These are phyloP conservation scores for Drosophila buzzatii DNA, from an alignment of 2,888 invertebrate genomes.

Conservation along the genomic window DNA sequence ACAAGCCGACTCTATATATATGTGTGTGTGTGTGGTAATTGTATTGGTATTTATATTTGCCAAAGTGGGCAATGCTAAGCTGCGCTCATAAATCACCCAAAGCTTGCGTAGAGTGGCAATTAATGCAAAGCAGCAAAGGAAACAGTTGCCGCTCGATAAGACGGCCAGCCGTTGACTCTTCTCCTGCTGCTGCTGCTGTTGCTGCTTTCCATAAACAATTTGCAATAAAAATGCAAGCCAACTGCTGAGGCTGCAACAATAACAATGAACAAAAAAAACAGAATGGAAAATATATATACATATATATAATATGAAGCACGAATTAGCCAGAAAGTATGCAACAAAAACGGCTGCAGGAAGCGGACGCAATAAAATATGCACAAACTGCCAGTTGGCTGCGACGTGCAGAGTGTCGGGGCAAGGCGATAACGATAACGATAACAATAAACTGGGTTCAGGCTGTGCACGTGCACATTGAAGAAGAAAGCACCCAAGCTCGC, in stretches of 20 bases:
- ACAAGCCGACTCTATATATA: conserved; percentile 2
- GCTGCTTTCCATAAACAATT: conserved; percentile 31
- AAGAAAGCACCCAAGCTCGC: not conserved
- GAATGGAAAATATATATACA: conserved; percentile 22
- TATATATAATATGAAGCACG: conserved; percentile 58
- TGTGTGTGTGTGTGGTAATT: conserved; percentile 41
- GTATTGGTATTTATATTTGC: conserved; percentile 62
- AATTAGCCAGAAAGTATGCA: conserved; percentile 72
- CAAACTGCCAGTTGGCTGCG: conserved; percentile 50
- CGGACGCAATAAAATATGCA: conserved; percentile 75
- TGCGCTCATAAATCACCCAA: conserved; percentile 55
- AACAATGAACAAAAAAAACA: conserved; percentile 48
- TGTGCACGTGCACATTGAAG: conserved; percentile 10
- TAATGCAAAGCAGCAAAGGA: conserved; percentile 57
- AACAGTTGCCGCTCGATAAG: conserved; percentile 63
- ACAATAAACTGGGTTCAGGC: conserved; percentile 33
- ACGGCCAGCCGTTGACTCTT: conserved; percentile 26
- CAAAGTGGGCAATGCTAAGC: conserved; percentile 44
- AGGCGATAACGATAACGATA: conserved; percentile 33
- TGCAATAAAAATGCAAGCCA: conserved; percentile 40
- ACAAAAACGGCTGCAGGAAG: conserved; percentile 67
- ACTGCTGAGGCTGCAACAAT: conserved; percentile 34
- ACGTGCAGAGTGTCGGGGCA: conserved; percentile 29
- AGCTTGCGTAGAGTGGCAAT: conserved; percentile 45
- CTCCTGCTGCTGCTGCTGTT: not conserved